Evolutionary conservation across 2,113 vertebrate genomes (phyloP).

Genomic region (Anser brachyrhynchus): DNA sequence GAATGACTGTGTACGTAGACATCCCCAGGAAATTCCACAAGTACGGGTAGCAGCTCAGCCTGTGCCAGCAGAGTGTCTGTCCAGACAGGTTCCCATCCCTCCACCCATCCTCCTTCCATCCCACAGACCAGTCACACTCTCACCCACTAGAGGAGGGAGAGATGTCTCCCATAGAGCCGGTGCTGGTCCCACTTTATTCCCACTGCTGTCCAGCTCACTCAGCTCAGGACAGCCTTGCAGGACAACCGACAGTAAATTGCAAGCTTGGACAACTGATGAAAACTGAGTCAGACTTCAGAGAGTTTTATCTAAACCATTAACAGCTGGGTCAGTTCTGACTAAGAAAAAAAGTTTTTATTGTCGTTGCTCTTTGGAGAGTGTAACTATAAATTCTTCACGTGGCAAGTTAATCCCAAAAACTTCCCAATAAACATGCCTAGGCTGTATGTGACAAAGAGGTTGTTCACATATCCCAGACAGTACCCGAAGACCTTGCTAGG

Average conservation of each 20-base stretch:
- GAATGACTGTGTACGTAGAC: neutral
- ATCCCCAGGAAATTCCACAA: constrained; percentile 49
- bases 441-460: neutral
- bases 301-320: neutral
- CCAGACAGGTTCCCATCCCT: constrained; percentile 32
- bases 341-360: neutral
- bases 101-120: neutral
- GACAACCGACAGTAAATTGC: neutral
- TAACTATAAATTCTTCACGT: neutral
- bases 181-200: neutral
- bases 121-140: neutral
- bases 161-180: neutral
- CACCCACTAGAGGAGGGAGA: neutral
- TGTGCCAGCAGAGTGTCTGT: constrained; percentile 7
- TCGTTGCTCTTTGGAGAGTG: neutral
- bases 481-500: neutral
- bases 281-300: neutral
- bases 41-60: neutral
- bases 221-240: neutral
- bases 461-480: neutral
- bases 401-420: neutral
- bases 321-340: neutral
- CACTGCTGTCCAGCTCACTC: neutral
- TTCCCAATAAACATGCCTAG: neutral
- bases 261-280: neutral